Percentiles rank a stretch among this genome's conserved stretches.
phyloP scores from a whole-genome alignment of 2,113 vertebrate genomes.

The Notarius quadriscutis region DNA sequence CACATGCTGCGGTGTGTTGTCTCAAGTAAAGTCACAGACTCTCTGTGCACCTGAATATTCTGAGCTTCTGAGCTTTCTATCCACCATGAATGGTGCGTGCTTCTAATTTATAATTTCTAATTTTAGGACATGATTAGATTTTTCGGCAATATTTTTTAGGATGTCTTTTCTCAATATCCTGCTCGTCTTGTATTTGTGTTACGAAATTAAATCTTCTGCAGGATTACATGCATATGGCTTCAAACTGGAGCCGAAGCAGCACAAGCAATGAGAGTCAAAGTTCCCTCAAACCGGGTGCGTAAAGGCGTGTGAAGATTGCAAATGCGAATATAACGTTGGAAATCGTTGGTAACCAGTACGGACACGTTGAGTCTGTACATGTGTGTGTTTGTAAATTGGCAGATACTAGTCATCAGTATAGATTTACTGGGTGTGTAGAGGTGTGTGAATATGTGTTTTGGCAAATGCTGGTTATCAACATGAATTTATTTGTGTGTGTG shows the following conservation, averaged over 20 bases:
- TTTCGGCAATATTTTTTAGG: neutral
- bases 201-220: neutral
- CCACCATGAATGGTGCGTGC: neutral
- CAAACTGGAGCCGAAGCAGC: neutral
- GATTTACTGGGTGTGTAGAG: neutral
- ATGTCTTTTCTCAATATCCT: neutral
- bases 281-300: conserved; percentile 24
- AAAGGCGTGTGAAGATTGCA: neutral
- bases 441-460: conserved; percentile 19
- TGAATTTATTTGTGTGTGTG: neutral
- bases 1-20: neutral
- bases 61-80: neutral
- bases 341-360: neutral
- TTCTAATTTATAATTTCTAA: neutral
- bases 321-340: neutral
- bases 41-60: neutral
- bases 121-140: neutral
- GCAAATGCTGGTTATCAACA: conserved; percentile 1
- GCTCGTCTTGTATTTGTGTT: neutral
- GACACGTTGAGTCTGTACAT: neutral
- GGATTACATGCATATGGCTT: neutral
- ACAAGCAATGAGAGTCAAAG: conserved; percentile 3
- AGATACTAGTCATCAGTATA: neutral
- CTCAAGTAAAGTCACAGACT: neutral
- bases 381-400: neutral